Base-by-base conservation (phyloP, 2,888 invertebrate species). In the Lycaena phlaeas region DNA sequence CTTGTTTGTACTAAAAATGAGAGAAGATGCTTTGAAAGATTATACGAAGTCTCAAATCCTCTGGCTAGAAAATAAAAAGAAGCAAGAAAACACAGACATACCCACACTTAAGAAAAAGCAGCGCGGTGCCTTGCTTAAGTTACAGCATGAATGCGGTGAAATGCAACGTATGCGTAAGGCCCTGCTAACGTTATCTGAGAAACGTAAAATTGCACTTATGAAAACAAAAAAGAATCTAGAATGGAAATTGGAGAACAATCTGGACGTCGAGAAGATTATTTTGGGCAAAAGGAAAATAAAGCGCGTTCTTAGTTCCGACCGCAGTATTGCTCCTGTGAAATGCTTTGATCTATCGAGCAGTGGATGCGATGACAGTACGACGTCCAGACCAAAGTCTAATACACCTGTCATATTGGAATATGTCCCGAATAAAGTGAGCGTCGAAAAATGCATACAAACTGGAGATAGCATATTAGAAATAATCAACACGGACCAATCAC, bases 71-170 rank as follows among this genome's bases (percentile, higher is more conserved):
- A 81, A 76, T 43, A 81, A 81, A 51, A 84, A 84, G 50, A 79
- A 72, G 41, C 77, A 75, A 27, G 79, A 79, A 2, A 78, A 78
- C 39, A 81, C 66, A 1, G 84, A 82, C 48, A 73, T 79, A 45
- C 70, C 84, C 1, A 74, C 87, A 5, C 79, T 90, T 10, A 88
- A 88, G 55, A 90, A 91, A 56, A 89, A 89, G 50, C 90, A 91
- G 59, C 77, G 90, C 31, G 90, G 88, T 1, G 76, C 91, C 10
- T 64, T 90, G 40, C 66, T 89, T 27, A 88, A 88, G 57, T 68
- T 90, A 22, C 87, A 90, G 45, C 88, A 90, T 58, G 90, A 90
- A 56, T 88, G 89, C 61, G 89, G 89, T 36, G 90, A 91, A 65
- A 89, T 91, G 79, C 86, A 87, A 56, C 81, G 88, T 55, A 84